Percentiles rank a stretch among this genome's conserved stretches.
Conservation (phyloP, 2,888 invertebrate species). For the Arge pagana region DNA sequence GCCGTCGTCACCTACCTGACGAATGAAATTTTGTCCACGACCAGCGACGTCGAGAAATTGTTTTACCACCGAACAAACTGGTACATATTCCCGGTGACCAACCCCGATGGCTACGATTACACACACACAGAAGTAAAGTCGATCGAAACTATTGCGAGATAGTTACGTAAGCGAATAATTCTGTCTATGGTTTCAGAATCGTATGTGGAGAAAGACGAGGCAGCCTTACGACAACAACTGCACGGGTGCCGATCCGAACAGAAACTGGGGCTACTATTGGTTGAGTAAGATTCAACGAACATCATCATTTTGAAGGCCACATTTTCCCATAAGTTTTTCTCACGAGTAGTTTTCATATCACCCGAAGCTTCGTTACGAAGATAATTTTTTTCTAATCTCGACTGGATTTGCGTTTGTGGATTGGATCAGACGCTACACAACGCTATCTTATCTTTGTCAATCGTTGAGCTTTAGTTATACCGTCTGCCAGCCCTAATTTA, state of each 20-base stretch:
- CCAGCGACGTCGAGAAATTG: slow-evolving; percentile 55
- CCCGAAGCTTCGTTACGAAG: too few relatives aligned
- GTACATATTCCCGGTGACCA: slow-evolving; percentile 72
- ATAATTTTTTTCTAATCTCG: too few relatives aligned
- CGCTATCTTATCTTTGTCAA: too few relatives aligned
- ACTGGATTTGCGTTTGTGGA: too few relatives aligned
- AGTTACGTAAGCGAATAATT: neutral
- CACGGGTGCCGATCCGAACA: slow-evolving; percentile 67
- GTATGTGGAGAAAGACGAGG: slow-evolving; percentile 71
- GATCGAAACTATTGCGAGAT: slow-evolving; percentile 22
- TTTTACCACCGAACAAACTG: slow-evolving; percentile 66
- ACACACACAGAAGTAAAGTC: slow-evolving; percentile 62
- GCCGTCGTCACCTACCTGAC: slow-evolving; percentile 65
- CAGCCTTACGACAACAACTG: slow-evolving; percentile 53
- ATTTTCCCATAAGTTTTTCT: too few relatives aligned
- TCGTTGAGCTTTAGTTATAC: too few relatives aligned
- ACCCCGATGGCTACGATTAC: slow-evolving; percentile 76
- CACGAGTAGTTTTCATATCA: too few relatives aligned
- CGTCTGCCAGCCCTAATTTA: too few relatives aligned
- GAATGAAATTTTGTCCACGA: slow-evolving; percentile 64
- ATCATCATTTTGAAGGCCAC: too few relatives aligned
- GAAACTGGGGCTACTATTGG: slow-evolving; percentile 70
- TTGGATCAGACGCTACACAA: neutral
- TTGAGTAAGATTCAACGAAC: slow-evolving; percentile 57
- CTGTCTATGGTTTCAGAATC: slow-evolving; percentile 54